A percentile compares a stretch with the other conserved stretches of the same genome.
These are phyloP conservation scores for Acronicta aceris DNA, from an alignment of 2,888 invertebrate species.

Conservation along the genomic window DNA sequence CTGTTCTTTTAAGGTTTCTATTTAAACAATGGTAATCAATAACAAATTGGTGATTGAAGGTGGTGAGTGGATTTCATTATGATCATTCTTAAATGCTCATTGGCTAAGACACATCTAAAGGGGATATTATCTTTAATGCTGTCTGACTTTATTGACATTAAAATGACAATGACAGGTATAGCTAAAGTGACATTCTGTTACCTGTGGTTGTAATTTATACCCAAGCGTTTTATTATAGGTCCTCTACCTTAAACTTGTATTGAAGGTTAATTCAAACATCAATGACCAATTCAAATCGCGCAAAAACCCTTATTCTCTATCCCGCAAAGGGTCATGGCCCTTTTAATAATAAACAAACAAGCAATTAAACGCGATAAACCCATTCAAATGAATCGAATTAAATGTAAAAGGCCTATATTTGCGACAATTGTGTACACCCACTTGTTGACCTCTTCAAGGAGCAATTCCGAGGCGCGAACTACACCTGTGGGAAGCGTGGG, in stretches of 20 bases:
- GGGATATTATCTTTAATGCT: too few relatives aligned
- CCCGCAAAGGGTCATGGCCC: conserved; percentile 13
- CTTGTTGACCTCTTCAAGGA: conserved; percentile 50
- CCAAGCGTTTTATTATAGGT: too few relatives aligned
- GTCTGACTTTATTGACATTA: too few relatives aligned
- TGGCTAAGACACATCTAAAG: too few relatives aligned
- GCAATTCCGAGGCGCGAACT: conserved; percentile 13
- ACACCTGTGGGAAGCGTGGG: conserved; percentile 29
- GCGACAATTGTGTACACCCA: conserved; percentile 34
- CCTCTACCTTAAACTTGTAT: neutral
- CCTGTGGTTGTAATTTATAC: too few relatives aligned
- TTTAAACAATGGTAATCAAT: neutral
- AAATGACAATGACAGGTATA: too few relatives aligned
- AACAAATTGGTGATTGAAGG: neutral
- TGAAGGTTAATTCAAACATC: conserved; percentile 9
- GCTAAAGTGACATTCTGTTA: too few relatives aligned
- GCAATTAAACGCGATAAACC: conserved; percentile 24
- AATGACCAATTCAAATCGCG: conserved; percentile 28
- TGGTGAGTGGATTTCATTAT: neutral
- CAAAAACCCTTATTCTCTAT: conserved; percentile 25
- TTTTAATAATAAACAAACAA: conserved; percentile 16
- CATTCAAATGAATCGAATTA: conserved; percentile 21
- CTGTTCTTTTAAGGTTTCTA: neutral
- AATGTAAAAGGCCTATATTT: conserved; percentile 18
- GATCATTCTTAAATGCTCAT: too few relatives aligned